Evolutionary conservation across 2,797 vertebrate genomes (phyloP).

Genomic region (Pantherophis vulpinus): DNA sequence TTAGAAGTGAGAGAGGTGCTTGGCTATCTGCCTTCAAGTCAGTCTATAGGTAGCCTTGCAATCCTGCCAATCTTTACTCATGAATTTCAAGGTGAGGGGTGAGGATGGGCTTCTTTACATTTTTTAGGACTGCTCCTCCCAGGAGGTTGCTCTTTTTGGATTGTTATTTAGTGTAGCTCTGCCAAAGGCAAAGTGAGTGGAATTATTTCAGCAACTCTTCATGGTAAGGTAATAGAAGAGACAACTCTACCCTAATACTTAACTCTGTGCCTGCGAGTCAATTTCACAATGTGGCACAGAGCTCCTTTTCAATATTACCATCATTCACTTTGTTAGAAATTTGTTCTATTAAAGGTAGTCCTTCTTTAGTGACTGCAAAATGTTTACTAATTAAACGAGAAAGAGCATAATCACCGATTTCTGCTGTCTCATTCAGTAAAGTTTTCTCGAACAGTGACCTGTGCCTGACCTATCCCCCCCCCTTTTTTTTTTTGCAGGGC

Average conservation of each 20-base stretch:
- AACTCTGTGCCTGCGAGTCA: background rate
- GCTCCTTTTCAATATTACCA: background rate
- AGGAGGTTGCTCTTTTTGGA: background rate
- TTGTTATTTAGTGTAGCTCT: background rate
- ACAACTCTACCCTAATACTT: background rate
- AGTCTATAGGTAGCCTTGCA: background rate
- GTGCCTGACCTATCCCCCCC: accelerated
- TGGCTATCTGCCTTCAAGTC: background rate
- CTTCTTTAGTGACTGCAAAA: background rate
- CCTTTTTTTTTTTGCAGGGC: background rate
- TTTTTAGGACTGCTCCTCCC: background rate
- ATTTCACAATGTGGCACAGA: background rate
- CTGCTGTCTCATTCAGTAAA: background rate
- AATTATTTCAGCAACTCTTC: background rate
- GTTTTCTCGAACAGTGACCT: background rate
- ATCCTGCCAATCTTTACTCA: background rate
- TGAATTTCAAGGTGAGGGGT: background rate
- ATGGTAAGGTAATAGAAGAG: background rate
- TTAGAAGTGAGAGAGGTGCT: background rate
- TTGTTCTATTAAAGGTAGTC: background rate
- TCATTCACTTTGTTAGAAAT: background rate
- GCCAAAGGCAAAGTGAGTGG: background rate
- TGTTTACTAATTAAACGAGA: background rate
- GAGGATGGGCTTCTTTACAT: background rate
- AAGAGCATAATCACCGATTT: background rate